Evolutionary conservation across 2,888 invertebrate species (phyloP).

Genomic region (Phyllotreta striolata): DNA sequence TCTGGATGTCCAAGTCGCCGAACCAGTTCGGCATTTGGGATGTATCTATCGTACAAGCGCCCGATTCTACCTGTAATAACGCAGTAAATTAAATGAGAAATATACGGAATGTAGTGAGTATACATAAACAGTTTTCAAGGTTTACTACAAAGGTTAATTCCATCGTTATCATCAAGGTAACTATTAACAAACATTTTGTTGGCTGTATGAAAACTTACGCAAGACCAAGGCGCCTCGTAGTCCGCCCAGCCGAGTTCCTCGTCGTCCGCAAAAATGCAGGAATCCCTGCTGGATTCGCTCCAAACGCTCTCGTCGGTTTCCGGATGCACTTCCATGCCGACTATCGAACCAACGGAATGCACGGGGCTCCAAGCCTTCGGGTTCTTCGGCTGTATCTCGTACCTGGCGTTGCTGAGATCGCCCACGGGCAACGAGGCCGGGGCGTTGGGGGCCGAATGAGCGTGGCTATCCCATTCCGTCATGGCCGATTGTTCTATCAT

Average conservation of each 20-base stretch:
- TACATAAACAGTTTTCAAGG: background rate
- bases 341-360: conserved; percentile 85
- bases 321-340: conserved; percentile 85
- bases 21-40: conserved; percentile 80
- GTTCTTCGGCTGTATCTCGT: conserved; percentile 77
- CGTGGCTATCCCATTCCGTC: conserved; percentile 74
- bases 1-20: conserved; percentile 47
- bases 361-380: conserved; percentile 89
- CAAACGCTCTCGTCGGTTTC: conserved; percentile 85
- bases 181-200: conserved; percentile 55
- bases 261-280: conserved; percentile 82
- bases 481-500: conserved; percentile 67
- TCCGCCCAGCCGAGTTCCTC: conserved; percentile 82
- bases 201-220: conserved; percentile 58
- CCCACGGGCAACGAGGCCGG: conserved; percentile 71
- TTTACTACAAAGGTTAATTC: background rate
- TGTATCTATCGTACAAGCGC: conserved; percentile 80
- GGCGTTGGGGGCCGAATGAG: conserved; percentile 75
- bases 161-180: background rate
- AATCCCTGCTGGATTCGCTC: conserved; percentile 73
- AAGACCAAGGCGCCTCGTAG: conserved; percentile 82
- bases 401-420: conserved; percentile 67
- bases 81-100: background rate
- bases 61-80: conserved; percentile 57
- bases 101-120: no score